phyloP scores from a whole-genome alignment of 2,113 vertebrate genomes.

The Saguinus imperator region DNA sequence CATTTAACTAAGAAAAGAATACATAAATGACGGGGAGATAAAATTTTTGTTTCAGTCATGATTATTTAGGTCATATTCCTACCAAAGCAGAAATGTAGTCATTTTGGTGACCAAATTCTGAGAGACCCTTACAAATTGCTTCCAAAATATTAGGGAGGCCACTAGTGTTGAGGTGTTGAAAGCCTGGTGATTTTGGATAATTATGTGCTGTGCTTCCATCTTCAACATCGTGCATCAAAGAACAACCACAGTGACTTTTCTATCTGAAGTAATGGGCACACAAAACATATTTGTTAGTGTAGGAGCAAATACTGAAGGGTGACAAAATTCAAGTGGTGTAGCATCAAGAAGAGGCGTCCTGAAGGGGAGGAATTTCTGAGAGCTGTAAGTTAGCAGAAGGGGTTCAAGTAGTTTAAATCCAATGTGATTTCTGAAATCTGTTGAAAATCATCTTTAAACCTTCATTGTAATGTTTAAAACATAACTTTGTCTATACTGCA shows the following conservation, averaged over 20 bases:
- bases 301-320: background rate
- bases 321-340: background rate
- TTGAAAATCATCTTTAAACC: conserved; percentile 46
- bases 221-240: background rate
- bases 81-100: background rate
- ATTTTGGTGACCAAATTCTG: background rate
- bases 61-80: background rate
- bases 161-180: background rate
- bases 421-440: conserved; percentile 38
- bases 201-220: background rate
- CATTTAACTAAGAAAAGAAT: background rate
- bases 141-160: background rate
- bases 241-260: background rate
- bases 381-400: background rate
- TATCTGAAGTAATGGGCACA: background rate
- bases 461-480: conserved; percentile 34
- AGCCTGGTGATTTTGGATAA: background rate
- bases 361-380: background rate
- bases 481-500: background rate
- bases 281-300: background rate
- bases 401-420: background rate
- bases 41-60: background rate
- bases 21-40: background rate
- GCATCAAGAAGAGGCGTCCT: background rate
- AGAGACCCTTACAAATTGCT: background rate